Evolutionary conservation across 2,113 vertebrate species (phyloP), one percentile per base, ranked within the genome.

Genomic region (Fregata magnificens): DNA sequence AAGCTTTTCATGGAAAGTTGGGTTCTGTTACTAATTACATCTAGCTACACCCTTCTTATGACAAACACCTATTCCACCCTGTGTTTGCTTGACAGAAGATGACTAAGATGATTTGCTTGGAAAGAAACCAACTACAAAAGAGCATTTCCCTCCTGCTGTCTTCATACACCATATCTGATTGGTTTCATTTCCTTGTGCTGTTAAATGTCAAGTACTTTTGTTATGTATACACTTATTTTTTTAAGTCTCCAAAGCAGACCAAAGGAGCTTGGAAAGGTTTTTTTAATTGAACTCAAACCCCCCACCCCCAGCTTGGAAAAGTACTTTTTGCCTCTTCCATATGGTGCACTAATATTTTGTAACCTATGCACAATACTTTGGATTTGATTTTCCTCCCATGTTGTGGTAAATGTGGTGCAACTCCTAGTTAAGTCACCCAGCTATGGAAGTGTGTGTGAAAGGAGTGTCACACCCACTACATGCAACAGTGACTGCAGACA

Each of bases 1-100:
- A 72, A 95, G 85, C 79, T 92, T 79, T 91, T 61, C 65, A 24
- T 87, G 91, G 74, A 47, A 93, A 90, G 67, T 29, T 90, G 86
- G 62, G 78, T 74, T 89, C 73, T 91, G 67, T 66, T 61, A 59
- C 49, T 95, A 76, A 91, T 82, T 77, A 76, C 63, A 81, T 31
- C 50, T 16, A 59, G 61, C 62, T 86, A 82, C 82, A 62, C 72
- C 65, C 76, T 90, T 59, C 76, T 81, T 15, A 5, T 8, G 63
- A 95, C 62, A 83, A 90, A 93, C 74, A 88, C 50, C 72, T 86
- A 67, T 80, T 71, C 42, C 38, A 88, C 66, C 53, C 72, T 17
- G 13, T n/a, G 65, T 87, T 95, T 78, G 79, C 59, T 34, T 65
- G 58, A 61, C 44, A 55, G 63, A 49, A 73, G 78, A 77, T 58